Evolutionary conservation across 64 coral and sea anemone genomes (phyloP), one percentile per base, ranked within the genome.

Genomic region (Catalaphyllia jardinei): DNA sequence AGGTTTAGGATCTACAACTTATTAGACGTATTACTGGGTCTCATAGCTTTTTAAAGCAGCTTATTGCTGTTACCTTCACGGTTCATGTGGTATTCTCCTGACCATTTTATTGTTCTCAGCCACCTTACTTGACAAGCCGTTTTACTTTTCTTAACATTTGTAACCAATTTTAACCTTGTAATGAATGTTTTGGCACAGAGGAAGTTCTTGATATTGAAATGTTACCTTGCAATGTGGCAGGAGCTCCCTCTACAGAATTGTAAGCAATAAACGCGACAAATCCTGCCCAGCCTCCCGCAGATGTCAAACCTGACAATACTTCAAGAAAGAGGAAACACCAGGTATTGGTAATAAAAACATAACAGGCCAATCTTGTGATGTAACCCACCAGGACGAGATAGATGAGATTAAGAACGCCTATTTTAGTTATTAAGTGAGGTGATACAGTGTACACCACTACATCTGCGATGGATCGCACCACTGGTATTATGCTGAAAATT

Each of bases 271-370:
- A 94, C 1, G 92, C 51, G 79, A 94, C 80, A 77, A 89, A 75
- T 50, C 71, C 78, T 10, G 92, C 80, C 92, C 92, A 94, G 81
- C 82, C 80, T 19, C 87, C 92, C 52, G 92, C 87, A 71, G 92
- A 89, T 10, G 92, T 89, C 54, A 94, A 74, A 13, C 79, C 87
- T 65, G 87, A 89, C 72, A 94, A 60, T 52, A 94, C 49, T 29
- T 94, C 93, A 62, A 94, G 67, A 18, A 82, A 62, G 25, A 94
- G 60, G 46, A 91, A 83, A 29, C 54, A 59, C 88, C 89, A 86
- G 1, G 93, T 77, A 86, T 77, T 82, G 17, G 28, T 69, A 79
- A 91, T 77, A 10, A 94, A 67, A 17, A 73, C 75, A 9, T 90
- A 94, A 30, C 88, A 77, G 27, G 75, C 60, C 52, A 94, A 91